A percentile compares a stretch with the other conserved stretches of the same genome.
phyloP scores from a whole-genome alignment of 2,888 invertebrate genomes.

The Drosophila setosimentum region DNA sequence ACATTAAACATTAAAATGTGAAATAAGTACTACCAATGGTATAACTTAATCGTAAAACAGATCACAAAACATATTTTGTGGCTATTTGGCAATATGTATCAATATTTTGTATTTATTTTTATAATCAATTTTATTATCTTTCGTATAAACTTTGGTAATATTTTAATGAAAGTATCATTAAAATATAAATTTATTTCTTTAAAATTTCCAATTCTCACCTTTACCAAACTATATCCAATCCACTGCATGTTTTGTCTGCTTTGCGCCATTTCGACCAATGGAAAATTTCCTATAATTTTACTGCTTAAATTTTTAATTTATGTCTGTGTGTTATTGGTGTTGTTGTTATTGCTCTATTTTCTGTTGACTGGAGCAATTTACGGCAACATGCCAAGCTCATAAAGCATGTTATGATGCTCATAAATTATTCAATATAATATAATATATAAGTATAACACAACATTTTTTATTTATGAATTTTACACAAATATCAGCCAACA shows the following conservation, averaged over 20 bases:
- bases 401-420: slow-evolving; percentile 76
- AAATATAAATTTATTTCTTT: background rate
- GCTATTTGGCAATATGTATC: background rate
- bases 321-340: slow-evolving; percentile 35
- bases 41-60: background rate
- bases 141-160: background rate
- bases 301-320: slow-evolving; percentile 70
- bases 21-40: background rate
- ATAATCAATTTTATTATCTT: background rate
- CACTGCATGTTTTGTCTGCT: background rate
- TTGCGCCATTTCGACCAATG: slow-evolving; percentile 60
- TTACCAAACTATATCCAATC: background rate
- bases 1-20: slow-evolving; percentile 1
- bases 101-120: background rate
- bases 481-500: slow-evolving; percentile 41
- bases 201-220: slow-evolving; percentile 36
- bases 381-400: slow-evolving; percentile 80
- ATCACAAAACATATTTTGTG: background rate
- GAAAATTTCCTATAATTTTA: slow-evolving; percentile 65
- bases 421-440: slow-evolving; percentile 77
- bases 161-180: background rate
- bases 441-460: slow-evolving; percentile 31
- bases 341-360: slow-evolving; percentile 42
- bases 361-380: slow-evolving; percentile 80
- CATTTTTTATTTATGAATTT: slow-evolving; percentile 66